phyloP scores from a whole-genome alignment of 2,113 vertebrate species.

The Pygoscelis adeliae region DNA sequence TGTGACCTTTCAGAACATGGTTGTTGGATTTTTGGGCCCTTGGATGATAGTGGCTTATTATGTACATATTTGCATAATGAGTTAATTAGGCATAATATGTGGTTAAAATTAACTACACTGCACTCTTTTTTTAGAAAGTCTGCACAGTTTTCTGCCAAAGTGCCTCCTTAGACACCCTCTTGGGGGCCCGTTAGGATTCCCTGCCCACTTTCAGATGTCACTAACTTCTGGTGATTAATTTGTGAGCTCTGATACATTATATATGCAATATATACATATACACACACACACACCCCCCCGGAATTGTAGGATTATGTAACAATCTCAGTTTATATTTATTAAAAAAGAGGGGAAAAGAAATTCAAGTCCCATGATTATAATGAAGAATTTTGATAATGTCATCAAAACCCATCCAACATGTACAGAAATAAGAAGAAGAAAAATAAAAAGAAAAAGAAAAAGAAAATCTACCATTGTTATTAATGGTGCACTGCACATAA shows the following conservation, averaged over 20 bases:
- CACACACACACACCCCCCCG: fast-evolving
- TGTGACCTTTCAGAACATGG: conserved; percentile 3
- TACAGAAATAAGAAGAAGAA: neutral
- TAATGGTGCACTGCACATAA: neutral
- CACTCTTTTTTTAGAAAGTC: conserved; percentile 44
- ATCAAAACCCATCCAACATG: neutral
- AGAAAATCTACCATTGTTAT: neutral
- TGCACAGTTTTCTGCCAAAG: conserved; percentile 18
- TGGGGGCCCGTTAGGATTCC: conserved; percentile 27
- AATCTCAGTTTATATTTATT: neutral
- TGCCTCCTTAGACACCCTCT: neutral
- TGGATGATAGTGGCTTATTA: conserved; percentile 22
- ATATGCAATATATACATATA: neutral
- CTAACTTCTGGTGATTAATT: conserved; percentile 15
- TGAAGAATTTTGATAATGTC: neutral
- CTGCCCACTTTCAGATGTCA: neutral
- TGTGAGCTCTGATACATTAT: neutral
- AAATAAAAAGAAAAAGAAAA: no score
- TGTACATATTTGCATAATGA: conserved; percentile 61
- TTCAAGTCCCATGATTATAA: neutral
- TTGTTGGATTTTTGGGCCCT: conserved; percentile 19
- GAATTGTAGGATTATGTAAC: neutral
- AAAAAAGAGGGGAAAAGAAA: neutral
- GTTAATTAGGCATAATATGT: conserved; percentile 54
- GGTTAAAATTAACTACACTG: conserved; percentile 46